A percentile compares a stretch with the other conserved stretches of the same genome.
Conservation (phyloP, 2,797 vertebrate genomes). For the Argya squamiceps region DNA sequence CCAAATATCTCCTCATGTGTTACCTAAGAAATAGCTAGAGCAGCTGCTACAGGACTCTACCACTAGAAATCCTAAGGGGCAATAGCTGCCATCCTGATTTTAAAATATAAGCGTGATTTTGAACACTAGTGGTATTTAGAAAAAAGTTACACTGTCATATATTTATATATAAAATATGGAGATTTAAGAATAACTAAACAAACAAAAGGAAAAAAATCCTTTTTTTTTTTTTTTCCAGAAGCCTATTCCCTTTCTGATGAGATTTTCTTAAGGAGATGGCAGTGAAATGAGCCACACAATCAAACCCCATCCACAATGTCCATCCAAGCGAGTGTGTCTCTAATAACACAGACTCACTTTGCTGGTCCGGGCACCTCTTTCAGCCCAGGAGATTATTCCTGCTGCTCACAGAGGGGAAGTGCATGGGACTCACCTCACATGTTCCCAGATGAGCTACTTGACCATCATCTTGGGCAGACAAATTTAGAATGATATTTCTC, state of each 20-base stretch:
- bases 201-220: background rate
- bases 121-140: background rate
- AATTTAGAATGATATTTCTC: background rate
- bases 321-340: rapidly evolving
- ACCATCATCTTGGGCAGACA: background rate
- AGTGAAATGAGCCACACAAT: background rate
- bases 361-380: background rate
- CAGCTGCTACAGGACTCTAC: background rate
- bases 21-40: background rate
- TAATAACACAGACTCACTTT: background rate
- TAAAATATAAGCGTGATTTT: background rate
- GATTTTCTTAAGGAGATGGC: background rate
- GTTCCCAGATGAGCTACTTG: background rate
- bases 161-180: background rate
- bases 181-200: background rate
- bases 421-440: background rate
- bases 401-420: background rate
- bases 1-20: background rate
- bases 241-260: background rate
- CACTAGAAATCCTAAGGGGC: background rate
- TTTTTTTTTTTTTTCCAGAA: background rate
- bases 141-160: background rate
- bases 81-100: background rate
- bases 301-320: background rate
- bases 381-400: background rate